Evolutionary conservation across 2,888 invertebrate species (phyloP), one percentile per base, ranked within the genome.

Genomic region (Andrena chrysosceles): DNA sequence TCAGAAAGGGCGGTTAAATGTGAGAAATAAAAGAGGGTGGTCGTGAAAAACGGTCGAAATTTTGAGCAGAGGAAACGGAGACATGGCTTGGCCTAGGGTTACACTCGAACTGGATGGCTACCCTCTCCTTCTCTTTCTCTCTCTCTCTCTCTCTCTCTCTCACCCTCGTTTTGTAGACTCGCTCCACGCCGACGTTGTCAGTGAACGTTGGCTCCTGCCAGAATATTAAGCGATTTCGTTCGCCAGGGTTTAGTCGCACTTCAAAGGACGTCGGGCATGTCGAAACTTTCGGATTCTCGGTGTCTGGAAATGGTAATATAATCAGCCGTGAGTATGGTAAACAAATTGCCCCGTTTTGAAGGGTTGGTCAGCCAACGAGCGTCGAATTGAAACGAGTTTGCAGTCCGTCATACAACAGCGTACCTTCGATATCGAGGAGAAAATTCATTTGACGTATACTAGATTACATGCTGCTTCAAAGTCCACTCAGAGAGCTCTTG

Each of bases 191-290:
- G 54, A 95, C 95, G 88, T 96, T 95, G 91, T 96, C 95, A 33
- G 94, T 94, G 88, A 96, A 96, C 59, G 94, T 93, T 0, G 97
- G 96, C 87, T 96, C 96, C 59, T 95, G 95, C 96, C 96, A 97
- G 85, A 94, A 94, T 62, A 96, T 95, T 59, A 95, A 94, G 33
- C 95, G 94, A 71, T 95, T 94, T 0, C 93, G 93, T 91, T 96
- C 96, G 60, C 95, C 95, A 16, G 94, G 94, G 63, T 94, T 93
- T 68, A 96, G 91, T 23, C 94, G 93, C 31, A 96, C 95, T 84
- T 96, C 95, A 88, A 96, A 95, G 6, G 96, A 95, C 60, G 94
- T 93, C 0, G 97, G 96, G 90, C 97, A 97, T 83, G 94, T 95
- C 56, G 93, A 93, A 33, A 96, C 95, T 73, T 92, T 93, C 0